phyloP scores from a whole-genome alignment of 2,888 invertebrate species.

The Latrodectus hesperus region DNA sequence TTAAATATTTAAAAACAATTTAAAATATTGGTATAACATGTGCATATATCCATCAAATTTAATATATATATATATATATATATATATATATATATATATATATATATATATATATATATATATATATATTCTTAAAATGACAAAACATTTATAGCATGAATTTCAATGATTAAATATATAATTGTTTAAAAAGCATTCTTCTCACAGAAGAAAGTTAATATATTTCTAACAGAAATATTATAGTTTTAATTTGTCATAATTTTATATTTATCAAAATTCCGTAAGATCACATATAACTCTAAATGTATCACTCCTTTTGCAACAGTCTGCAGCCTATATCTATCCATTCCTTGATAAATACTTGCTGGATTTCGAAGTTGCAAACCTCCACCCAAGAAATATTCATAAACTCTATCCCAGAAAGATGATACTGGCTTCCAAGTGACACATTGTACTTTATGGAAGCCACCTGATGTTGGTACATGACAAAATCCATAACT shows the following conservation, averaged over 20 bases:
- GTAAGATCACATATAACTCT: constrained; percentile 83
- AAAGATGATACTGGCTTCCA: constrained; percentile 84
- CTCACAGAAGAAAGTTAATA: too few relatives aligned
- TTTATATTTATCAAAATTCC: constrained; percentile 90
- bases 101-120: too few relatives aligned
- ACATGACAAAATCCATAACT: constrained; percentile 90
- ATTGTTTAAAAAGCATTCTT: too few relatives aligned
- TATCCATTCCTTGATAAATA: constrained; percentile 80
- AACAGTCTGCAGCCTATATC: constrained; percentile 87
- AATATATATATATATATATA: too few relatives aligned
- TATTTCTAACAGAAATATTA: not conserved
- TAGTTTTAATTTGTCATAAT: constrained; percentile 74
- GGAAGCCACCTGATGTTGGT: constrained; percentile 87
- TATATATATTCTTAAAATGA: too few relatives aligned
- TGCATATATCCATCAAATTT: too few relatives aligned
- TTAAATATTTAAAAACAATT: too few relatives aligned
- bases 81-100: too few relatives aligned
- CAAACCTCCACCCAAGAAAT: constrained; percentile 81
- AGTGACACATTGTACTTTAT: constrained; percentile 85
- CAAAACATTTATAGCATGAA: too few relatives aligned
- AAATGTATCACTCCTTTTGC: constrained; percentile 88
- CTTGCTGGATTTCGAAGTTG: constrained; percentile 80
- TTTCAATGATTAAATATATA: too few relatives aligned
- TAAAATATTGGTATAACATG: too few relatives aligned
- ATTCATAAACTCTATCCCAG: constrained; percentile 80